Conservation (phyloP, 1,140 invertebrate species). For the Ceratoteleas bidentatus region DNA sequence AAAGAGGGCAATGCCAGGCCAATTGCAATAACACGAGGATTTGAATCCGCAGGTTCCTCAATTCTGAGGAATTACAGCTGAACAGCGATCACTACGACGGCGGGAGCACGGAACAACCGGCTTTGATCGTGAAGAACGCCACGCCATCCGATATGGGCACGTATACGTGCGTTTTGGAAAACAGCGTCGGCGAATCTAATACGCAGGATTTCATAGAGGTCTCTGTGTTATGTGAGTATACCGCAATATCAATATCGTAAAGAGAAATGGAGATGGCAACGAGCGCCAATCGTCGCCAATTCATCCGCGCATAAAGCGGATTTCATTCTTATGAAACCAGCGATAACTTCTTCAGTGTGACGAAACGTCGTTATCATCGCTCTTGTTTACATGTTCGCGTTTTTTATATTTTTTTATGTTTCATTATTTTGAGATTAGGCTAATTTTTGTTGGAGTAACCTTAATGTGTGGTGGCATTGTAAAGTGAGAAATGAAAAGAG, state of each 20-base stretch:
- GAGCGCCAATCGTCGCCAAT: conserved; percentile 43
- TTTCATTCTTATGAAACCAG: conserved; percentile 50
- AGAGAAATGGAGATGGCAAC: conserved; percentile 51
- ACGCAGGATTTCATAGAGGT: conserved; percentile 87
- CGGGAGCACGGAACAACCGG: conserved; percentile 87
- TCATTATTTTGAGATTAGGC: neutral
- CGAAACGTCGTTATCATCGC: conserved; percentile 14
- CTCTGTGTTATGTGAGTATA: conserved; percentile 89
- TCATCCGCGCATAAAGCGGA: conserved; percentile 39
- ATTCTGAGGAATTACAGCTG: conserved; percentile 86
- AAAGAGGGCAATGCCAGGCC: too few relatives aligned
- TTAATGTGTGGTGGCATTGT: too few relatives aligned
- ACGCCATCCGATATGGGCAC: conserved; percentile 89
- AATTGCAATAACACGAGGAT: too few relatives aligned
- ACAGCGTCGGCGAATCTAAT: conserved; percentile 86
- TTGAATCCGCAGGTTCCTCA: conserved; percentile 85
- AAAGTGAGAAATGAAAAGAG: too few relatives aligned
- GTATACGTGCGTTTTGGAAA: conserved; percentile 90
- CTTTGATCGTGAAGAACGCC: conserved; percentile 89
- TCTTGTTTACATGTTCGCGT: conserved; percentile 18
- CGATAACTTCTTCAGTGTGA: conserved; percentile 24
- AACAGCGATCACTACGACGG: conserved; percentile 87
- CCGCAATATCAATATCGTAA: conserved; percentile 61
- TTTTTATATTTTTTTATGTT: neutral
- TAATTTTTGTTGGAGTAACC: neutral